phyloP scores from a whole-genome alignment of 2,797 vertebrate species.

The Pampus argenteus region DNA sequence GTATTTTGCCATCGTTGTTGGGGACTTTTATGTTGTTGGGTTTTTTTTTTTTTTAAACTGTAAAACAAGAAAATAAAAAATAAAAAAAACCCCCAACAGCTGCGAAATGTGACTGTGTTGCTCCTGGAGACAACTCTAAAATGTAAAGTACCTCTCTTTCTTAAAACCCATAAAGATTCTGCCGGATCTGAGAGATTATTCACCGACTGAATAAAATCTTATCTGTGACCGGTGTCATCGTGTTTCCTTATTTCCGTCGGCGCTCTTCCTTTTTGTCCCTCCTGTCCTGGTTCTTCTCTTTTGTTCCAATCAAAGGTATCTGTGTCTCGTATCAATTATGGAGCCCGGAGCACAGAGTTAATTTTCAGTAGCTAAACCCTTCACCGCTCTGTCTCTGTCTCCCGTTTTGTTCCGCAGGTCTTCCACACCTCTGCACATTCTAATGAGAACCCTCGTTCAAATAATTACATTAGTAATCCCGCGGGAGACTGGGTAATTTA shows the following conservation, averaged over 20 bases:
- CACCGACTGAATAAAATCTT: slow-evolving; percentile 77
- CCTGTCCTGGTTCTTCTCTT: slow-evolving; percentile 40
- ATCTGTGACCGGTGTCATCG: slow-evolving; percentile 64
- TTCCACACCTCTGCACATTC: slow-evolving; percentile 82
- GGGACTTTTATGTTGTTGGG: slow-evolving; percentile 48
- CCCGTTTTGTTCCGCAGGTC: slow-evolving; percentile 66
- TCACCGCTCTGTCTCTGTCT: slow-evolving; percentile 58
- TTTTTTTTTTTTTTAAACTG: slow-evolving; percentile 42
- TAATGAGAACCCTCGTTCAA: slow-evolving; percentile 85
- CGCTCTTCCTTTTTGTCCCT: slow-evolving; percentile 27
- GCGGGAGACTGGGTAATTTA: slow-evolving; percentile 78
- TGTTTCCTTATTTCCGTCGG: slow-evolving; percentile 49
- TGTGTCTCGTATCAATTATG: slow-evolving; percentile 80
- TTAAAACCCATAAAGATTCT: slow-evolving; percentile 53
- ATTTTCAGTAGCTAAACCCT: slow-evolving; percentile 77
- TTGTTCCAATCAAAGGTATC: slow-evolving; percentile 76
- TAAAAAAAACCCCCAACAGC: slow-evolving; percentile 27
- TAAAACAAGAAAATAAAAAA: slow-evolving; percentile 36
- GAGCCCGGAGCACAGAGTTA: slow-evolving; percentile 72
- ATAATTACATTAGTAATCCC: slow-evolving; percentile 88
- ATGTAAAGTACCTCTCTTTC: slow-evolving; percentile 63
- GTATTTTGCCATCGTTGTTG: slow-evolving; percentile 62
- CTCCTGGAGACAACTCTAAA: slow-evolving; percentile 52
- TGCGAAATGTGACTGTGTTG: slow-evolving; percentile 38
- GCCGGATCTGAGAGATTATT: slow-evolving; percentile 68